Conservation (phyloP, 2,888 invertebrate genomes). For the Parnassius apollo region DNA sequence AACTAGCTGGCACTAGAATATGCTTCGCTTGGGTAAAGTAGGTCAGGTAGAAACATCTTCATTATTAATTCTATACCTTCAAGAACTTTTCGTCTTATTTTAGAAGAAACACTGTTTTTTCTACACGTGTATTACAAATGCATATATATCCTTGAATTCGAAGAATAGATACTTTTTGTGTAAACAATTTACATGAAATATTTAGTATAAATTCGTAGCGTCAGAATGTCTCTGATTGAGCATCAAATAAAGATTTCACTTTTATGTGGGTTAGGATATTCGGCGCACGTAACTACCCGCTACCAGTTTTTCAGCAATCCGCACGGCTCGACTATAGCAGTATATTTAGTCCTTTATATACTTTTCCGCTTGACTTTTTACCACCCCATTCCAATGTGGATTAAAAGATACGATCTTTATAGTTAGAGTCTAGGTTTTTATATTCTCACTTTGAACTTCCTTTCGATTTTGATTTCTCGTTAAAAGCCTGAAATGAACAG, state of each 20-base stretch:
- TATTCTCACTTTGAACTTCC: conserved; percentile 36
- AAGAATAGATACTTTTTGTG: not conserved
- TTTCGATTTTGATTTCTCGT: conserved; percentile 41
- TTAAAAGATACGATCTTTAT: conserved; percentile 58
- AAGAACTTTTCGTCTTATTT: no score
- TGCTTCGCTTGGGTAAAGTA: not conserved
- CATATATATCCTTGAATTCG: not conserved
- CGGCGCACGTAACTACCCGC: conserved; percentile 21
- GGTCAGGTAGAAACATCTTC: no score
- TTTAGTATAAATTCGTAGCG: not conserved
- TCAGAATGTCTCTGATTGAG: conserved; percentile 5
- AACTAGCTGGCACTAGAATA: no score
- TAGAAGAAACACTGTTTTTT: not conserved
- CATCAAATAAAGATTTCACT: conserved; percentile 20
- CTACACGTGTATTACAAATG: no score
- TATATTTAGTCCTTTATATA: conserved; percentile 47
- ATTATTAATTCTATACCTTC: no score
- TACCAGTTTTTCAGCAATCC: conserved; percentile 38
- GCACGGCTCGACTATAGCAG: conserved; percentile 46
- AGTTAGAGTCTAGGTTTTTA: conserved; percentile 58
- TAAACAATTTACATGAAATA: not conserved
- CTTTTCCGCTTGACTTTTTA: conserved; percentile 54
- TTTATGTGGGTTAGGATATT: conserved; percentile 20
- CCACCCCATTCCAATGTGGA: conserved; percentile 46
- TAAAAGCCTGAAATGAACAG: conserved; percentile 35